Evolutionary conservation across 2,888 invertebrate genomes (phyloP).

Genomic region (Pseudeuparius sepicola): DNA sequence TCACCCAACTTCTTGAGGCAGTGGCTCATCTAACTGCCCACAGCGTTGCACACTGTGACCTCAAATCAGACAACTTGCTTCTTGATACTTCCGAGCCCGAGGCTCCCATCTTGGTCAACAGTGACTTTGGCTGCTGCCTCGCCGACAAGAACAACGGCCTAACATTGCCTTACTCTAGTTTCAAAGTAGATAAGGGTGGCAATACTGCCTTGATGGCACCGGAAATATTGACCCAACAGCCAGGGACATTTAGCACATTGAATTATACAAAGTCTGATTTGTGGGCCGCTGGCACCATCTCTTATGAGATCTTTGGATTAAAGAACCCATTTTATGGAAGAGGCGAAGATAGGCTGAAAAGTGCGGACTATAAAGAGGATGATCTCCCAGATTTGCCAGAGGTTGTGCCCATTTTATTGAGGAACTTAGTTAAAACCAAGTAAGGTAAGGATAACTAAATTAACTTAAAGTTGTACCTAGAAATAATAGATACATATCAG

Average conservation of each 20-base stretch:
- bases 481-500: too few relatives aligned
- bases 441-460: constrained; percentile 38
- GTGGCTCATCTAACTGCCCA: constrained; percentile 62
- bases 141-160: constrained; percentile 55
- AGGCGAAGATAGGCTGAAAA: constrained; percentile 39
- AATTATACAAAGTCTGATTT: constrained; percentile 73
- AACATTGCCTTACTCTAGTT: constrained; percentile 53
- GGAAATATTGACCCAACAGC: constrained; percentile 60
- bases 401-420: constrained; percentile 47
- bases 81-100: constrained; percentile 51
- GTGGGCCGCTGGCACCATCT: constrained; percentile 78
- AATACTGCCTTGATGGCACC: constrained; percentile 82
- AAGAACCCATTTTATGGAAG: constrained; percentile 61
- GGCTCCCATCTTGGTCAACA: constrained; percentile 59
- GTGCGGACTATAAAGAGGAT: constrained; percentile 49
- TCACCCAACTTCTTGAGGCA: constrained; percentile 72
- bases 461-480: too few relatives aligned
- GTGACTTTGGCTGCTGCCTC: constrained; percentile 83
- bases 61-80: constrained; percentile 76
- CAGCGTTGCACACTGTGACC: constrained; percentile 67
- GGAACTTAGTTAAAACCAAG: constrained; percentile 51
- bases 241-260: constrained; percentile 60
- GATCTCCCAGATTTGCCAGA: constrained; percentile 52
- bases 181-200: constrained; percentile 66
- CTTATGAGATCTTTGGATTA: constrained; percentile 73